phyloP scores from a whole-genome alignment of 2,888 invertebrate genomes.

The Aethes cnicana region DNA sequence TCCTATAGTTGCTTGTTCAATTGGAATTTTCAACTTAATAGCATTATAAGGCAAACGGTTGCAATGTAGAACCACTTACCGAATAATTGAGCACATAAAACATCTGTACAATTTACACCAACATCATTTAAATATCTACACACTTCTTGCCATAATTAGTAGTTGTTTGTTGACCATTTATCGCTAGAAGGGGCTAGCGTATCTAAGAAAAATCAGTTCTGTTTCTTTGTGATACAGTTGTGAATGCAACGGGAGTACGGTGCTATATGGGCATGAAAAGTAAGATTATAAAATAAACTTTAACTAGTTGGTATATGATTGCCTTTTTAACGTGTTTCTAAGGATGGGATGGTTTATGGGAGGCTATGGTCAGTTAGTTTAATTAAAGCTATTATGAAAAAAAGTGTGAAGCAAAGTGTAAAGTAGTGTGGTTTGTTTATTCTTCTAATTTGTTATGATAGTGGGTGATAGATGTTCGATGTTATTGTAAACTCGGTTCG shows the following conservation, averaged over 20 bases:
- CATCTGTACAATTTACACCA: constrained; percentile 14
- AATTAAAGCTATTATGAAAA: constrained; percentile 38
- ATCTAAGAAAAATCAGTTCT: constrained; percentile 27
- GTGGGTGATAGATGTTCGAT: constrained; percentile 39
- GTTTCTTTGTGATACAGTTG: constrained; percentile 7
- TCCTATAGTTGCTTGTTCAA: too few species aligned
- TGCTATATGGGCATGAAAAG: constrained; percentile 35
- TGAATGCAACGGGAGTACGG: constrained; percentile 35
- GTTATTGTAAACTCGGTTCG: constrained; percentile 26
- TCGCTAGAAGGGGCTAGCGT: constrained; percentile 41
- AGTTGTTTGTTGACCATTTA: constrained; percentile 46
- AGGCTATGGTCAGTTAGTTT: constrained; percentile 39
- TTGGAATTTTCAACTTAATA: too few species aligned
- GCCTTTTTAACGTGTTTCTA: neutral
- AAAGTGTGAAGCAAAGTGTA: constrained; percentile 25
- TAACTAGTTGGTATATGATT: neutral
- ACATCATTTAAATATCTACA: constrained; percentile 16
- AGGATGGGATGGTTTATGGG: constrained; percentile 21
- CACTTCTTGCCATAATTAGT: constrained; percentile 35
- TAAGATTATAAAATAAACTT: neutral
- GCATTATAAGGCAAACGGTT: neutral
- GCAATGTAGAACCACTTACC: constrained; percentile 7
- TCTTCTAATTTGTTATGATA: constrained; percentile 29
- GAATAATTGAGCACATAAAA: constrained; percentile 17
- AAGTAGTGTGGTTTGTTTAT: constrained; percentile 21